Conservation (phyloP, 2,888 invertebrate genomes). For the Odontocerum albicorne region DNA sequence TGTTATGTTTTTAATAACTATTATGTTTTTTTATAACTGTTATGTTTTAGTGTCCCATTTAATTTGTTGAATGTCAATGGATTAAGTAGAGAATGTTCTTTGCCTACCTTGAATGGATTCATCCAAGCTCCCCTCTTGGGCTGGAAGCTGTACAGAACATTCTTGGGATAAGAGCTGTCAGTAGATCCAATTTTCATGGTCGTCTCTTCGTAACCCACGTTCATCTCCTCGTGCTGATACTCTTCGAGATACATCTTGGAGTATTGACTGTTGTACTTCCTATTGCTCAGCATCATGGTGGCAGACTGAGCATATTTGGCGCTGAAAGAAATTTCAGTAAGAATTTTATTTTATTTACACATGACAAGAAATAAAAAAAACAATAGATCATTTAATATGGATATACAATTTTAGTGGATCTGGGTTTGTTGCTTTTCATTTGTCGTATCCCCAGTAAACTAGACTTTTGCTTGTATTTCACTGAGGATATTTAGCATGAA, state of each 20-base stretch:
- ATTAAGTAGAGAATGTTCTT: too few species aligned
- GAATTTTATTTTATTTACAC: neutral
- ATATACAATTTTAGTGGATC: too few species aligned
- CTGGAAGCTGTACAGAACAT: slow-evolving; percentile 42
- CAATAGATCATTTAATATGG: too few species aligned
- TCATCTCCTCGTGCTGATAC: slow-evolving; percentile 47
- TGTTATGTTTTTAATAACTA: too few species aligned
- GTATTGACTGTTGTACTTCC: slow-evolving; percentile 54
- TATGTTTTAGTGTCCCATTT: too few species aligned
- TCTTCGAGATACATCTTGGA: slow-evolving; percentile 52
- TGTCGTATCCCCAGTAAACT: too few species aligned
- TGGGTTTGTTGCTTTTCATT: too few species aligned
- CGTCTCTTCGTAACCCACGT: slow-evolving; percentile 45
- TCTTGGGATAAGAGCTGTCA: slow-evolving; percentile 58
- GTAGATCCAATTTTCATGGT: slow-evolving; percentile 57
- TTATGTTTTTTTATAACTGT: too few species aligned
- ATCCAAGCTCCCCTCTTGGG: slow-evolving; percentile 45
- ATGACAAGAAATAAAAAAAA: neutral
- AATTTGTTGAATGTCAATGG: too few species aligned
- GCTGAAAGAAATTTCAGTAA: slow-evolving; percentile 41
- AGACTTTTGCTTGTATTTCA: too few species aligned
- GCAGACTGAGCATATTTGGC: slow-evolving; percentile 53
- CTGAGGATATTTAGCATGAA: too few species aligned
- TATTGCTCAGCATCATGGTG: slow-evolving; percentile 51
- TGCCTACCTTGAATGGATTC: slow-evolving; percentile 43